Evolutionary conservation across 2,797 vertebrate genomes (phyloP), one percentile per base, ranked within the genome.

Genomic region (Enteromius viviparus): DNA sequence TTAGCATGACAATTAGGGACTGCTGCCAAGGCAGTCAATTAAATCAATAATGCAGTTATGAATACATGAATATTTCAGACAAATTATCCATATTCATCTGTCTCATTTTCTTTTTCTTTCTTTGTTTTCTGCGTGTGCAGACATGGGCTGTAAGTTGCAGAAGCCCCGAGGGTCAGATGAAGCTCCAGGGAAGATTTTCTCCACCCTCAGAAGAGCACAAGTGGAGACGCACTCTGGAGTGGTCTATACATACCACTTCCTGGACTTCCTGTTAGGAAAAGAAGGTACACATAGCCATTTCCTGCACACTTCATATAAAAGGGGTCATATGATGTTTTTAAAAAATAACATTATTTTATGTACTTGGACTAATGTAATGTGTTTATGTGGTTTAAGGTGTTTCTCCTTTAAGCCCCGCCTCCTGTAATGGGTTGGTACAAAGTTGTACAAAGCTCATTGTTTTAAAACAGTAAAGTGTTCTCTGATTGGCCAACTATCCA

Each of bases 171-270:
- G 96, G 85, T 93, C 92, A 1, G 94, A 94, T 21, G 93, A 94
- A 17, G 90, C 96, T 84, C 97, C 97, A 3, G 97, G 98, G 53
- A 98, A 98, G 85, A 98, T 98, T 92, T 98, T 97, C 87, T 99
- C 97, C 75, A 99, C 97, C 47, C 90, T 99, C 85, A 96, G 96
- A 88, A 94, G 97, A 82, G 96, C 96, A 14, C 96, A 99, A 90
- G 97, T 99, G 89, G 97, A 99, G 94, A 98, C 96, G 26, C 98
- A 97, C 92, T 95, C 94, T 82, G 97, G 97, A 65, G 94, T 96
- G 90, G 90, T 95, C 70, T 99, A 98, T 89, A 97, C 98, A 40
- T 99, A 99, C 93, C 94, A 94, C 85, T 97, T 97, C 90, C 91
- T 99, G 89, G 97, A 99, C 88, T 98, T 99, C 89, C 96, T 97